A percentile compares a stretch with the other conserved stretches of the same genome.
phyloP scores from a whole-genome alignment of 2,113 vertebrate genomes.

The Cranoglanis bouderius region DNA sequence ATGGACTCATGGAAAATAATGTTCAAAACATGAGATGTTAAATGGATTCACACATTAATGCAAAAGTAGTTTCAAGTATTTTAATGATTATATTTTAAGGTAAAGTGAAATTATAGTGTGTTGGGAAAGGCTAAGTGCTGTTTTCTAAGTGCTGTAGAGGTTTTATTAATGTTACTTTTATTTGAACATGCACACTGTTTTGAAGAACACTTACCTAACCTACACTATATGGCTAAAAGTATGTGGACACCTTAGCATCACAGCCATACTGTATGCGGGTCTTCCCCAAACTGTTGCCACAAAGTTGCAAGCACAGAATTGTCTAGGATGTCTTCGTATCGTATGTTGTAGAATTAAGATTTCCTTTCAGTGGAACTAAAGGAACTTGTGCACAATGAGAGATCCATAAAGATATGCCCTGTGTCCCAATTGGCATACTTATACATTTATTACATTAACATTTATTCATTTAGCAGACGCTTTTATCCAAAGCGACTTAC shows the following conservation, averaged over 20 bases:
- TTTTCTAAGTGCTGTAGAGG: not conserved
- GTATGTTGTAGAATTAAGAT: not conserved
- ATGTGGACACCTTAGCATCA: not conserved
- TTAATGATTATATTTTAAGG: not conserved
- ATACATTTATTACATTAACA: too few relatives aligned
- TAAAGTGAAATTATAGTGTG: not conserved
- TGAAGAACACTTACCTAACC: not conserved
- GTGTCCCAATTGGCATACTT: too few relatives aligned
- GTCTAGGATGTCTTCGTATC: not conserved
- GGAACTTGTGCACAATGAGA: not conserved
- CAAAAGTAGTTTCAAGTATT: not conserved
- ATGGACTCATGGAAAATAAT: not conserved
- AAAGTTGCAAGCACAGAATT: not conserved
- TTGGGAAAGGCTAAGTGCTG: not conserved
- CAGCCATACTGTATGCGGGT: not conserved
- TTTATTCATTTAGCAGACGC: too few relatives aligned
- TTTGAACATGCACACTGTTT: not conserved
- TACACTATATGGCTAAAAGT: not conserved
- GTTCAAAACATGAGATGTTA: too few relatives aligned
- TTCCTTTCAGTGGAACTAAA: not conserved
- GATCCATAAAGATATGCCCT: not conserved
- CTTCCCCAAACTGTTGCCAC: not conserved
- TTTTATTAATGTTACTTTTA: not conserved
- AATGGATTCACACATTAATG: not conserved
- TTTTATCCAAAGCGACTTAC: too few relatives aligned